Base-by-base conservation (phyloP, 1,140 invertebrate species). In the Bathynomus jamesi region DNA sequence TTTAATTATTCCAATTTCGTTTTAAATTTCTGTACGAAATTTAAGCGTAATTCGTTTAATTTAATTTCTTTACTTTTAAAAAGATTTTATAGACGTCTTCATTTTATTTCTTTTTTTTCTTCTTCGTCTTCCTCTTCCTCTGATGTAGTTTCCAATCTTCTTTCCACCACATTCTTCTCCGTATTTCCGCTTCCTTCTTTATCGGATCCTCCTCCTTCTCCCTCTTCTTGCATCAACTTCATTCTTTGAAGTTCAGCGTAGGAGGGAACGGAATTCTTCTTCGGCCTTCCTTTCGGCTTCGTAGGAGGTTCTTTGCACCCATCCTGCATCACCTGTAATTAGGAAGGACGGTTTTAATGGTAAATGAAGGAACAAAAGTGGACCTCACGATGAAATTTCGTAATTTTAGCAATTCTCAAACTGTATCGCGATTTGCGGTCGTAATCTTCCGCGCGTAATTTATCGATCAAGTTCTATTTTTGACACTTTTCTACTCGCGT, bases 161-260 rank as follows among this genome's bases (percentile, higher is more conserved):
- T 8, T n/a, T 31, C n/a, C 40, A n/a, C 46, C 21, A 11, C 5
- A 30, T 32, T 62, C 53, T 53, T 28, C n/a, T 4, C 11, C 29
- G 27, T 11, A 30, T 17, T 21, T 30, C 24, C 29, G 29, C 25
- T 32, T 24, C 31, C 10, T 3, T 17, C 7, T 27, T 25, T 28
- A 25, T 11, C 8, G 11, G 63, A 29, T 25, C n/a, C 11, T 63
- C 17, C 46, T 2, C 21, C 28, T 24, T 29, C 27, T 17, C 93
- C 91, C 88, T 93, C 89, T 78, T 91, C 88, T 24, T 88, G 89
- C 82, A 94, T 90, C 81, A 95, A 93, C 68, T 95, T 83, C 88
- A 92, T 91, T 81, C 90, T 87, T 83, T 95, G 91, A 69, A 97
- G 86, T 81, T 92, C 88, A 69, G 86, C 83, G 84, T 95, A 68